phyloP scores from a whole-genome alignment of 30 jellyfish, hydroid and myxozoan species.

The Aurelia sp. region DNA sequence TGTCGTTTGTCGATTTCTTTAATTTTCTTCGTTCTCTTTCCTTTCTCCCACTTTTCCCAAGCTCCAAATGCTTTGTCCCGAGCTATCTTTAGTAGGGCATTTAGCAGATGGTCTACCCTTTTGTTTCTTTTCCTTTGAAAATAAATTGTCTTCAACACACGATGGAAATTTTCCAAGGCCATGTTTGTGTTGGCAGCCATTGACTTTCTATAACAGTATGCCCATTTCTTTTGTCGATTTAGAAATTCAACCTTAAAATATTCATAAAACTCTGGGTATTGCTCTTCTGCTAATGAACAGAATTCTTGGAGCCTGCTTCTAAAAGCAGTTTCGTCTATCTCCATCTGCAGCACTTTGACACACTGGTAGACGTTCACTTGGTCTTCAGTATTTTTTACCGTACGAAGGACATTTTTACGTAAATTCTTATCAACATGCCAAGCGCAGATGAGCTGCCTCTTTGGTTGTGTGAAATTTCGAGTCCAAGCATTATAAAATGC shows the following conservation, averaged over 20 bases:
- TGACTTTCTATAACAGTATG: conserved; percentile 48
- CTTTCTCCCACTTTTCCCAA: conserved; percentile 51
- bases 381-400: conserved; percentile 4
- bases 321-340: conserved; percentile 21
- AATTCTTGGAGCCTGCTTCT: conserved; percentile 19
- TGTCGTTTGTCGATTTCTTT: conserved; percentile 61
- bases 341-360: conserved; percentile 29
- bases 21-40: conserved; percentile 43
- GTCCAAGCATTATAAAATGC: conserved; percentile 57
- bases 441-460: conserved; percentile 44
- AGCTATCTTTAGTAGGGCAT: conserved; percentile 44
- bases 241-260: conserved; percentile 42
- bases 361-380: conserved; percentile 21
- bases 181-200: conserved; percentile 61
- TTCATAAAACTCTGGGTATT: conserved; percentile 26
- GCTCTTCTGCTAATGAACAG: conserved; percentile 34
- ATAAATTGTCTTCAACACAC: conserved; percentile 42
- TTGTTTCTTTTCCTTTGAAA: conserved; percentile 46
- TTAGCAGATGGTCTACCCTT: conserved; percentile 32
- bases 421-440: conserved; percentile 64
- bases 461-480: conserved; percentile 28
- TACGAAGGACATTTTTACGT: conserved; percentile 11
- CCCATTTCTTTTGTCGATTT: conserved; percentile 34
- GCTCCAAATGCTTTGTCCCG: conserved; percentile 72
- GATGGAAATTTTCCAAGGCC: conserved; percentile 50